phyloP scores from a whole-genome alignment of 2,888 invertebrate species.

The Arrhopalites spinosus region DNA sequence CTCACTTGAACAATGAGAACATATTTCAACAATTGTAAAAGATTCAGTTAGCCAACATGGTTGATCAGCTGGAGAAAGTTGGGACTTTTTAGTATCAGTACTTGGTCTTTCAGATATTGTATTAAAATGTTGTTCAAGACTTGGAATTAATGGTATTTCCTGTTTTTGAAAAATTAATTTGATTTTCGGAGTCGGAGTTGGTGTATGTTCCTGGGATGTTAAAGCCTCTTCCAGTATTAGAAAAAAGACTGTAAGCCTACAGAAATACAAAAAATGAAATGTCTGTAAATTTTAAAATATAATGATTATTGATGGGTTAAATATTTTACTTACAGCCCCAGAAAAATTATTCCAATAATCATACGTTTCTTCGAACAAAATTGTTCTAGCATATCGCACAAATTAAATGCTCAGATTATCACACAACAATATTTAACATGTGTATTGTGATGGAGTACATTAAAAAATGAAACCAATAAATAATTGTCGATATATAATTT shows the following conservation, averaged over 20 bases:
- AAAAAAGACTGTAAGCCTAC: slow-evolving; percentile 23
- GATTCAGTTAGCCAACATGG: slow-evolving; percentile 75
- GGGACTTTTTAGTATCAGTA: slow-evolving; percentile 57
- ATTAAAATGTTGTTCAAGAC: not conserved
- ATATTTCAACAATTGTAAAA: slow-evolving; percentile 74
- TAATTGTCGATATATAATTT: too few species aligned
- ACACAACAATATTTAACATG: not conserved
- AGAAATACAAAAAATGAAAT: not conserved
- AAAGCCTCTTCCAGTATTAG: slow-evolving; percentile 32
- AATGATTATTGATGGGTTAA: not conserved
- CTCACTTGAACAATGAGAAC: slow-evolving; percentile 81
- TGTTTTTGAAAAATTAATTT: not conserved
- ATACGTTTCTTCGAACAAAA: slow-evolving; percentile 59
- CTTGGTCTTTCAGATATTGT: not conserved
- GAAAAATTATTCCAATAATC: slow-evolving; percentile 57
- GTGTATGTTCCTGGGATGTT: slow-evolving; percentile 23
- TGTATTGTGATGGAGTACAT: not conserved
- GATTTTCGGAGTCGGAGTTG: slow-evolving; percentile 41
- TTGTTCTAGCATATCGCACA: slow-evolving; percentile 49
- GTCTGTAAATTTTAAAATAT: not conserved
- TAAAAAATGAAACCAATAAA: too few species aligned
- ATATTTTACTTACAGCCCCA: slow-evolving; percentile 57
- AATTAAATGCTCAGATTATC: not conserved
- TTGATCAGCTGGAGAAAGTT: not conserved
- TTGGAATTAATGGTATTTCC: not conserved